Evolutionary conservation across 2,113 vertebrate genomes (phyloP), one percentile per base, ranked within the genome.

Genomic region (Cariama cristata): DNA sequence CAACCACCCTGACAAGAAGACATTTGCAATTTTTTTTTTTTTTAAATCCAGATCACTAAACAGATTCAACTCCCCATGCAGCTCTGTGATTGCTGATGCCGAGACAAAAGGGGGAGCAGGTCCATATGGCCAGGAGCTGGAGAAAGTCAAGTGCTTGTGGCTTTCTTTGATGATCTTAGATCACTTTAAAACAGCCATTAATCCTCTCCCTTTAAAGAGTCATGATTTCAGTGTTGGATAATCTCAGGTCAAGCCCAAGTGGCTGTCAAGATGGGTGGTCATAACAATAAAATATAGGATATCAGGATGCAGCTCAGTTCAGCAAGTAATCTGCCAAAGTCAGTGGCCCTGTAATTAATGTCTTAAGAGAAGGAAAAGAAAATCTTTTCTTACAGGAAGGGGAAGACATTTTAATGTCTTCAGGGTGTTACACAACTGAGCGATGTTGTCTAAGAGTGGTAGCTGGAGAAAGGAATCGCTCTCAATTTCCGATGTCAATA

Each of bases 401-500:
- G 32, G 96, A 94, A 95, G 96, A 95, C 90, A 94, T 97, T 95
- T 97, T 95, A 91, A 93, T 85, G 77, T 96, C 97, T 96, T 97
- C 81, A 79, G 93, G 74, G 95, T 83, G 44, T 94, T 95, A 64
- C 80, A 60, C 28, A 27, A 90, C 71, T 28, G 58, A 93, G 71
- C 45, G 67, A n/a, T 55, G 66, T 66, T 96, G 77, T 94, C 84
- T 91, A 67, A 72, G 73, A 75, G 42, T 72, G 80, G 76, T 86
- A 94, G 59, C 80, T 91, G 83, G 90, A 88, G 86, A 84, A 75
- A 86, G 90, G 58, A 90, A 79, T 92, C 9, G 0, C 45, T 95
- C 90, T 96, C 67, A 83, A 24, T 95, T 96, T 96, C 93, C 9
- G 0, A 33, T 75, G 89, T 94, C 83, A 96, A 11, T 83, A 58